phyloP scores from a whole-genome alignment of 2,888 invertebrate genomes.

The Xanthorhoe spadicearia region DNA sequence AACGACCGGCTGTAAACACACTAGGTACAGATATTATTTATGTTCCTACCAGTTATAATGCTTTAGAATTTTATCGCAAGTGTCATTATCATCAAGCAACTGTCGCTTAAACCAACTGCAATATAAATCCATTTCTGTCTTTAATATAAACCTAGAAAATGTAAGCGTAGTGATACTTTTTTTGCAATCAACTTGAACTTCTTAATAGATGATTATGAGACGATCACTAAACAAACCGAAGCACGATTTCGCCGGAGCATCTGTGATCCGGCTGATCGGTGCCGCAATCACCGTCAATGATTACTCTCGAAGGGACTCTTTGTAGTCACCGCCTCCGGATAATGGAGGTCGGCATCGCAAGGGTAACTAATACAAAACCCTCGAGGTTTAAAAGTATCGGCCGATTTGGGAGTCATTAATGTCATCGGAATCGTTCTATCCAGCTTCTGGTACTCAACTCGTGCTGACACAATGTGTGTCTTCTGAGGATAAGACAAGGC shows the following conservation, averaged over 20 bases:
- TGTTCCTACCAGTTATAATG: slow-evolving; percentile 39
- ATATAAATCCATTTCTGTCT: slow-evolving; percentile 25
- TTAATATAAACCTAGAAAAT: slow-evolving; percentile 1
- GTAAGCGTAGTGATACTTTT: neutral
- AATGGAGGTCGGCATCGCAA: slow-evolving; percentile 60
- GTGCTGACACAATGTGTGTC: slow-evolving; percentile 49
- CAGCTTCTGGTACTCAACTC: slow-evolving; percentile 67
- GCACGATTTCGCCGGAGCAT: slow-evolving; percentile 51
- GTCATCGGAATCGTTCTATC: slow-evolving; percentile 73
- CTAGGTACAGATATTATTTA: slow-evolving; percentile 39
- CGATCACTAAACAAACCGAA: slow-evolving; percentile 54
- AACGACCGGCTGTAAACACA: slow-evolving; percentile 44
- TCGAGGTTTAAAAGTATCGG: slow-evolving; percentile 67
- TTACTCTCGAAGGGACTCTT: slow-evolving; percentile 67
- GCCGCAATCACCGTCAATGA: slow-evolving; percentile 69
- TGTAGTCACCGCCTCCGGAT: slow-evolving; percentile 72
- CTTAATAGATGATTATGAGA: slow-evolving; percentile 27
- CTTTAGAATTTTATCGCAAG: slow-evolving; percentile 41
- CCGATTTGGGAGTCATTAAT: slow-evolving; percentile 78
- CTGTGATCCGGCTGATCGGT: slow-evolving; percentile 51
- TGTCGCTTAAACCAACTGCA: slow-evolving; percentile 33
- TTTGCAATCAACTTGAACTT: slow-evolving; percentile 12
- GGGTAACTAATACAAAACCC: slow-evolving; percentile 69
- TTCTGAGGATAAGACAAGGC: slow-evolving; percentile 49
- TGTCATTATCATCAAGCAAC: slow-evolving; percentile 42